Conservation (phyloP, 2,113 vertebrate species). For the Anarrhichthys ocellatus region DNA sequence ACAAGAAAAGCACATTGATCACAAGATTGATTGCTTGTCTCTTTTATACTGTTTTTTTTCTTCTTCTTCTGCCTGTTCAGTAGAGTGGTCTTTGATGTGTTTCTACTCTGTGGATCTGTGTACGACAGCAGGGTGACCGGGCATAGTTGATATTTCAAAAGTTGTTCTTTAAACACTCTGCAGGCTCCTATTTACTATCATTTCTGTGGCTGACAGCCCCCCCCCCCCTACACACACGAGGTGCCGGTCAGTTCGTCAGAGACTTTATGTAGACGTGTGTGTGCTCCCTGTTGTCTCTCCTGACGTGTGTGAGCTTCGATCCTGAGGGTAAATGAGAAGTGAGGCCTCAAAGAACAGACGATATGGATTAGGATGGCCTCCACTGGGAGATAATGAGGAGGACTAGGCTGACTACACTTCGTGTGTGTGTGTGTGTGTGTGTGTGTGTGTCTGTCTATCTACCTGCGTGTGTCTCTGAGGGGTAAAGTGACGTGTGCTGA, state of each 20-base stretch:
- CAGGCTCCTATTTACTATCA: constrained; percentile 4
- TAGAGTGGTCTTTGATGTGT: neutral
- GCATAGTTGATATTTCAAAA: constrained; percentile 19
- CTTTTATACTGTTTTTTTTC: neutral
- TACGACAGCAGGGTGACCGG: neutral
- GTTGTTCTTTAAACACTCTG: constrained; percentile 12
- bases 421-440: constrained; percentile 17
- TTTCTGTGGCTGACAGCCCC: constrained; percentile 30
- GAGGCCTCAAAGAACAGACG: constrained; percentile 63
- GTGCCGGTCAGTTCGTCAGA: constrained; percentile 25
- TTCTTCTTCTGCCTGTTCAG: constrained; percentile 18
- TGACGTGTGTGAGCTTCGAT: constrained; percentile 65
- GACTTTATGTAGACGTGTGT: constrained; percentile 14
- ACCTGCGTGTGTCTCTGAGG: neutral
- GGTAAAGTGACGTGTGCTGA: neutral
- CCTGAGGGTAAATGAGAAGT: constrained; percentile 73
- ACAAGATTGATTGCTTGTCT: constrained; percentile 29
- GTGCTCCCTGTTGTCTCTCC: constrained; percentile 34
- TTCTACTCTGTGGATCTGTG: constrained; percentile 7
- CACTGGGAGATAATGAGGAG: constrained; percentile 75
- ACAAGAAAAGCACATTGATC: constrained; percentile 25
- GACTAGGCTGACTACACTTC: constrained; percentile 24
- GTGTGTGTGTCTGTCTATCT: constrained; percentile 13
- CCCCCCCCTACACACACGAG: neutral
- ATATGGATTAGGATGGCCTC: constrained; percentile 72